Conservation (phyloP, 2,113 vertebrate genomes). For the Eudorcas thomsonii region DNA sequence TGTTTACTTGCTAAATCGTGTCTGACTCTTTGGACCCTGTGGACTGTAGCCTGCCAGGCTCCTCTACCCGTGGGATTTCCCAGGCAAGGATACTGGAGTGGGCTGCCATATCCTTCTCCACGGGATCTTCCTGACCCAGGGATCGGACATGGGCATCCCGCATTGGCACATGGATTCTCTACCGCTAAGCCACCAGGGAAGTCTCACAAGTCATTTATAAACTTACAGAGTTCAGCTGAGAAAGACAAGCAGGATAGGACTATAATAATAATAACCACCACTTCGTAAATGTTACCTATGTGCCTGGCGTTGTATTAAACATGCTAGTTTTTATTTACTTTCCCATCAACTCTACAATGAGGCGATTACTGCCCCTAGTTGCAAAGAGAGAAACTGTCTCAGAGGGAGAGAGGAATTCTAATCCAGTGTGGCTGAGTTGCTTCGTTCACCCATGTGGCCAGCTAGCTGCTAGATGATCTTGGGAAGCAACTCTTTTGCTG, state of each 20-base stretch:
- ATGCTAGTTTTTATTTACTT: neutral
- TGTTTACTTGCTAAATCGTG: neutral
- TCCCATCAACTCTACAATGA: neutral
- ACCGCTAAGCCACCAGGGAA: neutral
- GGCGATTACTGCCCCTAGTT: neutral
- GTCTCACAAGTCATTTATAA: neutral
- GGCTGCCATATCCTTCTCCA: neutral
- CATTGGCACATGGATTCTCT: neutral
- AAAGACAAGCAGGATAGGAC: neutral
- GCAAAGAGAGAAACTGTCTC: neutral
- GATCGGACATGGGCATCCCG: neutral
- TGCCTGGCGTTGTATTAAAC: neutral
- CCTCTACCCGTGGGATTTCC: neutral
- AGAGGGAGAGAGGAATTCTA: neutral
- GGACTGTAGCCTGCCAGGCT: neutral
- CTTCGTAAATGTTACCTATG: neutral
- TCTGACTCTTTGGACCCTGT: neutral
- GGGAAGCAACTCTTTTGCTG: neutral
- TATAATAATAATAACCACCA: neutral
- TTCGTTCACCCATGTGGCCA: neutral
- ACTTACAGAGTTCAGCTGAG: neutral
- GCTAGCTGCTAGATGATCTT: neutral
- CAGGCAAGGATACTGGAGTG: neutral
- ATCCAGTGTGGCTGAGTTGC: accelerated
- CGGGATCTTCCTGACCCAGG: neutral